Percentiles rank a stretch among this genome's conserved stretches.
Evolutionary conservation across 64 coral and sea anemone species (phyloP).

Genomic region (Montipora sp.): DNA sequence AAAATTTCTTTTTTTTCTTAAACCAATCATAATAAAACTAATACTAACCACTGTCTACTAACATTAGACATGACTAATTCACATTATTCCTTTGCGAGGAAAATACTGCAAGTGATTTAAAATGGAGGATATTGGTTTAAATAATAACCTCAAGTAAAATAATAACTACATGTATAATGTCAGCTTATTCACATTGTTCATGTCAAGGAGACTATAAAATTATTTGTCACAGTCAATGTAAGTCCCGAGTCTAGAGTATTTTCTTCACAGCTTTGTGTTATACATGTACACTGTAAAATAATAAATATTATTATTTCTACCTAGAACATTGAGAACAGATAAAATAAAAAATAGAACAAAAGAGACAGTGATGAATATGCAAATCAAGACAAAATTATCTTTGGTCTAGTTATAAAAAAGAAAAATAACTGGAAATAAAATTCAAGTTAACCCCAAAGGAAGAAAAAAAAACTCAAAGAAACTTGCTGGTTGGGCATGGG

Average conservation of each 20-base stretch:
- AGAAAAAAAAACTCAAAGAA: too few species aligned
- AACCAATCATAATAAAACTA: neutral
- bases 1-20: neutral
- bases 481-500: too few species aligned
- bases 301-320: too few species aligned
- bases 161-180: neutral
- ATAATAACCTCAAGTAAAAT: neutral
- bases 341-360: neutral
- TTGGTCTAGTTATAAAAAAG: neutral
- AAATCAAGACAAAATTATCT: neutral
- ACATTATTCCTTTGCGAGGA: neutral
- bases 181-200: neutral
- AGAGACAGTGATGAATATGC: neutral
- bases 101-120: neutral
- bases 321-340: too few species aligned
- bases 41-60: neutral
- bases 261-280: neutral
- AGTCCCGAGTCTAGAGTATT: neutral
- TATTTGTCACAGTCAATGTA: neutral
- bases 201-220: neutral
- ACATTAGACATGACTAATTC: neutral
- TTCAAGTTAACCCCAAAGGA: conserved; percentile 1
- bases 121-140: neutral
- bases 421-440: neutral
- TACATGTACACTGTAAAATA: too few species aligned